Evolutionary conservation across 2,113 vertebrate species (phyloP), one percentile per base, ranked within the genome.

Genomic region (Albula goreensis): DNA sequence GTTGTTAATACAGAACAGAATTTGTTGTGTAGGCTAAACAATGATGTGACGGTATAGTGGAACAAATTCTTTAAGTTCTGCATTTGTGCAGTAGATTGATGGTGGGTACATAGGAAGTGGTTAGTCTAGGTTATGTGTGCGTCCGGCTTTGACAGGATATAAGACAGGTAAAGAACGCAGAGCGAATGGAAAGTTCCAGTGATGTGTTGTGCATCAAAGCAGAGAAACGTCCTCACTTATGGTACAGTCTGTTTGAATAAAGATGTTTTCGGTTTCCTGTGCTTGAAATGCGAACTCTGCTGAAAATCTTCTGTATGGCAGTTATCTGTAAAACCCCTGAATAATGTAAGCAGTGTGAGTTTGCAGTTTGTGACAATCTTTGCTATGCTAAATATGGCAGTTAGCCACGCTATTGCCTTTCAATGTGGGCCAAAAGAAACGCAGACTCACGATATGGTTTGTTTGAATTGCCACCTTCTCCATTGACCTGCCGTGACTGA

Each of bases 71-170:
- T 9, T 9, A 6, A 6, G 53, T 56, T 7, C 9, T 13, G 63
- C 66, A 83, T 50, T 41, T 22, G 50, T 41, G 41, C 13, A 50
- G 49, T 5, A n/a, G 31, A 66, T 81, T 2, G 13, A 66, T 17
- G 41, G 9, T 25, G 22, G 74, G 3, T 57, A 50, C 17, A 85
- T 60, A 90, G 89, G 89, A 90, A 90, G 88, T 84, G 87, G 87
- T 90, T 81, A 82, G 70, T 22, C 50, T 80, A 70, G 84, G 51
- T 77, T 49, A 56, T 41, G 48, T 85, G 77, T 56, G 80, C 15
- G 83, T 84, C 83, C 41, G 56, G 9, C 49, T 41, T 85, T 5
- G n/a, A 81, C 83, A 85, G 80, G 83, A 88, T 85, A 51, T 25
- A 50, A 79, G 70, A 11, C 81, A 85, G 87, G 84, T 83, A 70